Conservation (phyloP, 64 coral and sea anemone species). For the Stylophora pistillata region DNA sequence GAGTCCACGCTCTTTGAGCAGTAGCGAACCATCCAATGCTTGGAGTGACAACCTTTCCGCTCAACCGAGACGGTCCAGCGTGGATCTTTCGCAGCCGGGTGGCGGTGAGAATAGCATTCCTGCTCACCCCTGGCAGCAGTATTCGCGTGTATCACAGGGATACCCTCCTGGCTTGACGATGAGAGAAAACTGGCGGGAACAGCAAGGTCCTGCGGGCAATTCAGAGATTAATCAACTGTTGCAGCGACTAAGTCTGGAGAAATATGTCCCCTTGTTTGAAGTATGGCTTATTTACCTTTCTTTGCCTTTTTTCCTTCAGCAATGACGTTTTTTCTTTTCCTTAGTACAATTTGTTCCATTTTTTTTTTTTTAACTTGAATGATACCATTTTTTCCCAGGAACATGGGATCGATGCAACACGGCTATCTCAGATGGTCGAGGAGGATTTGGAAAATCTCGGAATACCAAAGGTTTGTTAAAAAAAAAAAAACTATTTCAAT, state of each 20-base stretch:
- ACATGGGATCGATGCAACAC: conserved; percentile 66
- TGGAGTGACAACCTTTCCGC: conserved; percentile 51
- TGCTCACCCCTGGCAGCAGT: conserved; percentile 54
- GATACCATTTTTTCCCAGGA: conserved; percentile 43
- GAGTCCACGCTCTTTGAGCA: conserved; percentile 83
- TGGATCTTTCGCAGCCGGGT: conserved; percentile 40
- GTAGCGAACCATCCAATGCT: conserved; percentile 52
- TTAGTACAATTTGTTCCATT: neutral
- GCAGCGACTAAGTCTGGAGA: conserved; percentile 68
- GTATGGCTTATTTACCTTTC: conserved; percentile 26
- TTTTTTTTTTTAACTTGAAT: neutral
- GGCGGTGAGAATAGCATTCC: conserved; percentile 14
- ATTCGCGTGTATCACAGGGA: conserved; percentile 37
- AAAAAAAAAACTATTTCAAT: neutral
- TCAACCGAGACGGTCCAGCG: conserved; percentile 48
- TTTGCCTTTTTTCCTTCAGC: neutral
- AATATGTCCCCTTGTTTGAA: conserved; percentile 87
- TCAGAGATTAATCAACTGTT: conserved; percentile 66
- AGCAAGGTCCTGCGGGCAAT: conserved; percentile 1
- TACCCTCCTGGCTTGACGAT: conserved; percentile 54
- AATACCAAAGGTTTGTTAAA: conserved; percentile 73
- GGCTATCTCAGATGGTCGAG: conserved; percentile 75
- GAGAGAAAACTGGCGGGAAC: conserved; percentile 58
- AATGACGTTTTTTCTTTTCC: neutral
- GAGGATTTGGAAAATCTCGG: conserved; percentile 91